Conservation (phyloP, 2,113 vertebrate species). For the Mobula hypostoma region DNA sequence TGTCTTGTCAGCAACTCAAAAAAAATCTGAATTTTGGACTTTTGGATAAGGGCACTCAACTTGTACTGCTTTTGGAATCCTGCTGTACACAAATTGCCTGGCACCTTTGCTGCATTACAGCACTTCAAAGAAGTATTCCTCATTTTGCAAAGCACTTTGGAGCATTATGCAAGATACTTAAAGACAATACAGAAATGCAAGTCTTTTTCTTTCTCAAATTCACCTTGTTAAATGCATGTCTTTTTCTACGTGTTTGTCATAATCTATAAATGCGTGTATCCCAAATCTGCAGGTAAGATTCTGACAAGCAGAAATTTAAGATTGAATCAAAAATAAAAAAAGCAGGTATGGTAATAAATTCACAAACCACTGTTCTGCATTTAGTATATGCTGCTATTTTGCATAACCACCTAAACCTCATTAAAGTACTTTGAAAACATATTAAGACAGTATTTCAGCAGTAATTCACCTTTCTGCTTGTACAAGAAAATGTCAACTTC, state of each 20-base stretch:
- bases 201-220: neutral
- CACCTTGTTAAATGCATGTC: neutral
- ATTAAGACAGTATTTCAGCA: neutral
- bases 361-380: neutral
- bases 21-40: too few species aligned
- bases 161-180: too few species aligned
- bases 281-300: neutral
- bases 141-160: too few species aligned
- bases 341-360: neutral
- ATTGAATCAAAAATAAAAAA: neutral
- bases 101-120: too few species aligned
- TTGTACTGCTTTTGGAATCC: too few species aligned
- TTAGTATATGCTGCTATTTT: neutral
- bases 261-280: neutral
- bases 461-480: neutral
- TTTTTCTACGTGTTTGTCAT: neutral
- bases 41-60: too few species aligned
- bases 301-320: neutral
- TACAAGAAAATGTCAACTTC: neutral
- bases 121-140: too few species aligned
- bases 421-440: neutral
- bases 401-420: neutral
- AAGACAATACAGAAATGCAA: too few species aligned
- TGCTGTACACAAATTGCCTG: too few species aligned
- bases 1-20: too few species aligned